A percentile compares a stretch with the other conserved stretches of the same genome.
These are phyloP conservation scores for Ctenochaetus hawaiiensis DNA, from an alignment of 2,797 vertebrate species.

Conservation along the genomic window DNA sequence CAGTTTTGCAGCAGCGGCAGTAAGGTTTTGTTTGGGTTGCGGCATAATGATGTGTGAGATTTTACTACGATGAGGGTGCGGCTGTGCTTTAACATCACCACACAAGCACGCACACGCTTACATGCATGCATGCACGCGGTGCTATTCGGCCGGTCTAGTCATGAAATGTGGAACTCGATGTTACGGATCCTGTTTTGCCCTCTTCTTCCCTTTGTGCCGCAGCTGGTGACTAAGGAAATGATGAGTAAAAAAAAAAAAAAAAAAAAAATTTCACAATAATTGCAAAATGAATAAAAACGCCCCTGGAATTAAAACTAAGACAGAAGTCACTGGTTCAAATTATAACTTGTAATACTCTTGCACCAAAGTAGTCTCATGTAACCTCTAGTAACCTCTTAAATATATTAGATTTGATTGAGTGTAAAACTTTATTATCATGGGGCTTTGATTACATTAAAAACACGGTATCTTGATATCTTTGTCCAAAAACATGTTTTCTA, in stretches of 20 bases:
- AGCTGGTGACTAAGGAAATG: slow-evolving; percentile 22
- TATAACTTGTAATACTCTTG: background rate
- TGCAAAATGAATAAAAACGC: slow-evolving; percentile 6
- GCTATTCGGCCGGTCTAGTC: slow-evolving; percentile 1
- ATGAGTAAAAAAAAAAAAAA: background rate
- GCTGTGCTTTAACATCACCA: slow-evolving; percentile 24
- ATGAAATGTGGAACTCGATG: slow-evolving; percentile 41
- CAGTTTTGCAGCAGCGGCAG: slow-evolving; percentile 26
- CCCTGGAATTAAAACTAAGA: background rate
- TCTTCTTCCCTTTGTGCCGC: slow-evolving; percentile 4
- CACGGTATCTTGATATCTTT: background rate
- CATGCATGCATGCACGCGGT: background rate
- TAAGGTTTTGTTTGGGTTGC: slow-evolving; percentile 58
- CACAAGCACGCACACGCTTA: slow-evolving; percentile 2
- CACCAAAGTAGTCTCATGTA: too few relatives aligned
- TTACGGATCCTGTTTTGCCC: slow-evolving; percentile 29
- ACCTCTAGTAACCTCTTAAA: background rate
- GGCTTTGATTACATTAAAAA: background rate
- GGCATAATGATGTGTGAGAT: slow-evolving; percentile 44
- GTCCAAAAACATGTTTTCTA: background rate
- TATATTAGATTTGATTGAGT: background rate
- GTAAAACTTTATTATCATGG: background rate
- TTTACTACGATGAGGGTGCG: slow-evolving; percentile 67
- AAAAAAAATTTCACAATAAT: slow-evolving; percentile 11
- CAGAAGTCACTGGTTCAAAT: background rate